Percentiles rank a stretch among this genome's conserved stretches.
Evolutionary conservation across 2,888 invertebrate species (phyloP).

Genomic region (Ophioninae sp.): DNA sequence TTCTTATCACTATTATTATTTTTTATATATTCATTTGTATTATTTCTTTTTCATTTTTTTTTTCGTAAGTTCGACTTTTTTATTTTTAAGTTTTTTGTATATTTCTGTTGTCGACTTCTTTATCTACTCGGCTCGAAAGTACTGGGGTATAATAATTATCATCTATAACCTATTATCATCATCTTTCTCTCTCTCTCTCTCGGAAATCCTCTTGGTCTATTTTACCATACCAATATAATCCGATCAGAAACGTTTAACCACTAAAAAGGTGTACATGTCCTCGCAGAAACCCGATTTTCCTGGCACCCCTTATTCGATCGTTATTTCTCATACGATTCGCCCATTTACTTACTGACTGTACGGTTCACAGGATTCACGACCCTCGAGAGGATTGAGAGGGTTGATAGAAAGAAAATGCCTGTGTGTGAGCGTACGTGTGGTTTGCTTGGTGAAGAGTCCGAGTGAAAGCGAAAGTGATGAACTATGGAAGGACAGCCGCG

Average conservation of each 20-base stretch:
- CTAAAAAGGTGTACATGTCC: constrained; percentile 11
- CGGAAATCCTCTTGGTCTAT: not conserved
- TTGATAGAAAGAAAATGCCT: not conserved
- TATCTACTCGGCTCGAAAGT: no score
- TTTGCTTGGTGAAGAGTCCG: not conserved
- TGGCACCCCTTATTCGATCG: constrained; percentile 57
- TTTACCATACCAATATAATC: constrained; percentile 57
- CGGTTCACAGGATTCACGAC: constrained; percentile 45
- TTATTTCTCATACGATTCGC: constrained; percentile 49
- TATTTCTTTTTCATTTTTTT: no score
- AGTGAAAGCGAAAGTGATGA: constrained; percentile 51
- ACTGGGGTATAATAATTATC: no score
- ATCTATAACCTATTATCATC: no score
- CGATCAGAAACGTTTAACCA: constrained; percentile 62
- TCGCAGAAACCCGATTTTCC: not conserved
- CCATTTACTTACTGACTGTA: constrained; percentile 25
- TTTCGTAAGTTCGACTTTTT: no score
- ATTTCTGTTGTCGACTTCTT: no score
- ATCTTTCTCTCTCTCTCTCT: no score
- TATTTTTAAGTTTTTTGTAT: no score
- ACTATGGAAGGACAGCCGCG: constrained; percentile 28
- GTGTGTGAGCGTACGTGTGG: constrained; percentile 10
- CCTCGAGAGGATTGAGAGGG: constrained; percentile 49
- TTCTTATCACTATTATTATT: no score
- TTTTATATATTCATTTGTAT: no score